These are phyloP conservation scores for Agrochola litura DNA, from an alignment of 2,888 invertebrate genomes.

Conservation along the genomic window DNA sequence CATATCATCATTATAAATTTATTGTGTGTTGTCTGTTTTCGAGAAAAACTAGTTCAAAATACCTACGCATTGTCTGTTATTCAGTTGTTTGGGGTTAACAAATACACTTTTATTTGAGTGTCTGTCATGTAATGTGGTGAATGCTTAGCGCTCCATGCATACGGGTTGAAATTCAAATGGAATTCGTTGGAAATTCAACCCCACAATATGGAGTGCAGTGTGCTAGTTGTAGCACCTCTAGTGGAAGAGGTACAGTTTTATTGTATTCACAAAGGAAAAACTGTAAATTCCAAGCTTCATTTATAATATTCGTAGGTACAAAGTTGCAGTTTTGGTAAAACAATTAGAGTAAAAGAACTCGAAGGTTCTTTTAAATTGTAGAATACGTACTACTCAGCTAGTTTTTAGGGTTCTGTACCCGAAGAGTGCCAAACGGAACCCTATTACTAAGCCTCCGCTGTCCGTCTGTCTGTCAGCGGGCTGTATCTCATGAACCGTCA, in stretches of 20 bases:
- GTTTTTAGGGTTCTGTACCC: neutral
- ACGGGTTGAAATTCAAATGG: conserved; percentile 59
- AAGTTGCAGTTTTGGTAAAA: neutral
- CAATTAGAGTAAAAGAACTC: neutral
- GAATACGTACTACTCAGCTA: neutral
- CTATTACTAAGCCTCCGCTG: no score
- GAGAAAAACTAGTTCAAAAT: conserved; percentile 8
- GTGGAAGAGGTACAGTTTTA: conserved; percentile 24
- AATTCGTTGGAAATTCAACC: conserved; percentile 59
- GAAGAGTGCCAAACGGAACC: no score
- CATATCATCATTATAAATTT: neutral
- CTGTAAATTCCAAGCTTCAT: neutral
- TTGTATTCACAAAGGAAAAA: conserved; percentile 11
- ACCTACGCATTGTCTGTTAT: conserved; percentile 23
- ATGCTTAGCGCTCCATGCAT: conserved; percentile 48
- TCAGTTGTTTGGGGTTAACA: conserved; percentile 38
- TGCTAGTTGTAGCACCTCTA: conserved; percentile 23
- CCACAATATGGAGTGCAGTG: conserved; percentile 44
- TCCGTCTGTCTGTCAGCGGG: no score
- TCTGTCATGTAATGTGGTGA: conserved; percentile 52
- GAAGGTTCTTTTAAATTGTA: neutral
- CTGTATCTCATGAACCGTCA: no score
- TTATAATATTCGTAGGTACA: neutral
- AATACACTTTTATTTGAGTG: conserved; percentile 61
- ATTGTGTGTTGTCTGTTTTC: neutral